Evolutionary conservation across 1,140 invertebrate species (phyloP).

Genomic region (Homarus americanus): DNA sequence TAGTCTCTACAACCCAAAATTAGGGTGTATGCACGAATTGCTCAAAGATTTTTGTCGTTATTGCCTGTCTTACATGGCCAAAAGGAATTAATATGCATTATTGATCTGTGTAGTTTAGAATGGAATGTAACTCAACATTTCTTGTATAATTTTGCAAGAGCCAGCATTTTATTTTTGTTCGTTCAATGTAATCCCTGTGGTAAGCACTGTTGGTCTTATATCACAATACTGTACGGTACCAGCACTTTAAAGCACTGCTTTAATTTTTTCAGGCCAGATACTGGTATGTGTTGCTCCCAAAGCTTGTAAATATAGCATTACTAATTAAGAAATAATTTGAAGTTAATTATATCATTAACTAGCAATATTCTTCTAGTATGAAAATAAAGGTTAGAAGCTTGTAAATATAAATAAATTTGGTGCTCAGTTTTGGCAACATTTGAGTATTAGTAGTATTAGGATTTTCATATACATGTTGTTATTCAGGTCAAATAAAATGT

Average conservation of each 20-base stretch:
- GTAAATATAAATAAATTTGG: background rate
- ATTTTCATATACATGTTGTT: too few species aligned
- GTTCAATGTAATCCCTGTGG: conserved; percentile 33
- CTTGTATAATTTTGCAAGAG: conserved; percentile 66
- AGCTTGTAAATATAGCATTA: background rate
- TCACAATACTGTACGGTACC: conserved; percentile 63
- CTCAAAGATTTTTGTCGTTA: conserved; percentile 71
- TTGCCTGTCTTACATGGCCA: conserved; percentile 71
- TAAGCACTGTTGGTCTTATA: conserved; percentile 62
- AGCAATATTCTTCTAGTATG: background rate
- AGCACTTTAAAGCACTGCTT: conserved; percentile 66
- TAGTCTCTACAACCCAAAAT: conserved; percentile 66
- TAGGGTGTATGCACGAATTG: conserved; percentile 71
- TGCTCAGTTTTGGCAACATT: conserved; percentile 13
- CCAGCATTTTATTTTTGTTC: conserved; percentile 69
- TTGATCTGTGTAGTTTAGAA: conserved; percentile 68
- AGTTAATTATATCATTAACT: background rate
- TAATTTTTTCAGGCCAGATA: conserved; percentile 69
- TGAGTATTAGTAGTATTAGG: conserved; percentile 26
- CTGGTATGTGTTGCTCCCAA: conserved; percentile 51
- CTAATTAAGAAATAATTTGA: background rate
- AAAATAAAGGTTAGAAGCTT: background rate
- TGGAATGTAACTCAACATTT: conserved; percentile 41
- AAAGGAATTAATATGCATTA: conserved; percentile 70
- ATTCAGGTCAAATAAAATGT: too few species aligned